A percentile compares a stretch with the other conserved stretches of the same genome.
These are phyloP conservation scores for Paralichthys olivaceus DNA, from an alignment of 2,113 vertebrate genomes.

Conservation along the genomic window DNA sequence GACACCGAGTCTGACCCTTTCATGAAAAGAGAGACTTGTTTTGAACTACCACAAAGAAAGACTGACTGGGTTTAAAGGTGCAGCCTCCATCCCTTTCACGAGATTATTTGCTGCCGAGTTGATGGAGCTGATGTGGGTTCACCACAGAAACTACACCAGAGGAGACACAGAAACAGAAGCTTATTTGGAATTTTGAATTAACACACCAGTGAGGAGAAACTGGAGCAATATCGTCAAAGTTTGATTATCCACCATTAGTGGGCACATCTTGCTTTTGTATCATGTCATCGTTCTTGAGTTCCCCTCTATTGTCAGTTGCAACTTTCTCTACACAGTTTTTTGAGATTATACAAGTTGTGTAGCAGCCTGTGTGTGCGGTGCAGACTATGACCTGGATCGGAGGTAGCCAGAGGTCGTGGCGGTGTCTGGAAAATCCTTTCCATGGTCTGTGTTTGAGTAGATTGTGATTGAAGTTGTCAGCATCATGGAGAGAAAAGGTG, in stretches of 20 bases:
- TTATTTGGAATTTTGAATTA: background rate
- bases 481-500: background rate
- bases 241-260: background rate
- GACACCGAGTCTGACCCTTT: slow-evolving; percentile 4
- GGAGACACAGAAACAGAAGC: background rate
- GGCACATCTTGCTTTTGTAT: too few relatives aligned
- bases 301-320: too few relatives aligned
- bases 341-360: background rate
- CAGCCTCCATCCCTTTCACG: background rate
- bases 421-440: too few relatives aligned
- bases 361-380: background rate
- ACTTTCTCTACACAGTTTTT: too few relatives aligned
- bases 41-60: background rate
- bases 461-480: background rate
- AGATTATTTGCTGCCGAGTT: background rate
- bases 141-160: background rate
- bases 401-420: background rate
- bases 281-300: too few relatives aligned
- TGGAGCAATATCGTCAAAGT: slow-evolving; percentile 1
- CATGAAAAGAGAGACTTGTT: background rate
- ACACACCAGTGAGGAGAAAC: background rate
- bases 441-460: background rate
- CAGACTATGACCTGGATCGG: background rate
- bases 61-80: slow-evolving; percentile 4
- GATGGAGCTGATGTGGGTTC: background rate